Evolutionary conservation across 2,797 vertebrate species (phyloP).

Genomic region (Rhabdophis nuchalis): DNA sequence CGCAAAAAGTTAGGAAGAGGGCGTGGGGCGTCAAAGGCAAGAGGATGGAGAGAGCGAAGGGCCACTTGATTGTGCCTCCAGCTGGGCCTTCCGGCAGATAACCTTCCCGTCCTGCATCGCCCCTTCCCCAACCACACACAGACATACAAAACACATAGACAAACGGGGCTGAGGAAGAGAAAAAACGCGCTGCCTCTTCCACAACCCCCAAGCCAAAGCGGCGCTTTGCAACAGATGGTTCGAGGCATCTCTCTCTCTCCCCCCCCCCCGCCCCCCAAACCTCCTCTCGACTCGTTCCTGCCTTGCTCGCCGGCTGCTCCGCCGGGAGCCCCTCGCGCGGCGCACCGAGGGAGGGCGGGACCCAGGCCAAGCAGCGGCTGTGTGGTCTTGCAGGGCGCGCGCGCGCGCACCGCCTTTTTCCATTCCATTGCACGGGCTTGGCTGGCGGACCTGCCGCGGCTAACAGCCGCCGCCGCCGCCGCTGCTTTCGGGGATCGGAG

Average conservation of each 20-base stretch:
- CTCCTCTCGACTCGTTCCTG: constrained; percentile 49
- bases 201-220: constrained; percentile 25
- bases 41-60: rapidly evolving
- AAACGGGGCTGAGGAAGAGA: neutral
- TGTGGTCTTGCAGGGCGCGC: constrained; percentile 12
- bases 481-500: neutral
- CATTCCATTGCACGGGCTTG: neutral
- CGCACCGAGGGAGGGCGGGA: neutral
- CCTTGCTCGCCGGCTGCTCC: constrained; percentile 5
- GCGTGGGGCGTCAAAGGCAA: neutral
- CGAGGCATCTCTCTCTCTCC: constrained; percentile 35
- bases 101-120: neutral
- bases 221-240: constrained; percentile 72
- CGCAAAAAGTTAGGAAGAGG: neutral
- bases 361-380: constrained; percentile 28
- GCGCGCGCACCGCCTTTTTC: neutral
- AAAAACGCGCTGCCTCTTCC: neutral
- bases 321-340: constrained; percentile 11
- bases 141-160: neutral
- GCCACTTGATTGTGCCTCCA: neutral
- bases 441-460: neutral
- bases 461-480: no score
- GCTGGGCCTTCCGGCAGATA: neutral
- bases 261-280: neutral
- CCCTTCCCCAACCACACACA: neutral